Percentiles rank a stretch among this genome's conserved stretches.
Evolutionary conservation across 1,140 invertebrate genomes (phyloP).

Genomic region (Stegodyphus dumicola): DNA sequence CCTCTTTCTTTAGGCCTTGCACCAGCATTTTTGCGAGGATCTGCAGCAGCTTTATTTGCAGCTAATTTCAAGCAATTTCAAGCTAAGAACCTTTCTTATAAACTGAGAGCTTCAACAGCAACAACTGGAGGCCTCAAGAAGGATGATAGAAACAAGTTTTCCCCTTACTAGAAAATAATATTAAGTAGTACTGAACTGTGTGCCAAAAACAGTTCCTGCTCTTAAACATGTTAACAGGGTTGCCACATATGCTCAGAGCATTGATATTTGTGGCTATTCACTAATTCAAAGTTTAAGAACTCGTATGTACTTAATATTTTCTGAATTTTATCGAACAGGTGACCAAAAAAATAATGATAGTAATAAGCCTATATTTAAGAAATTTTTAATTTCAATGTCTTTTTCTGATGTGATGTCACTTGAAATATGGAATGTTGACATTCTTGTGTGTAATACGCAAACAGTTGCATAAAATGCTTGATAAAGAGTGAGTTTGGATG

Average conservation of each 20-base stretch:
- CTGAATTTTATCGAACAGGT: not conserved
- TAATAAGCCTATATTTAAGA: too few species aligned
- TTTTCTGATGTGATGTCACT: too few species aligned
- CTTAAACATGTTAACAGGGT: not conserved
- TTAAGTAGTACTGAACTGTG: not conserved
- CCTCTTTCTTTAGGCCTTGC: slow-evolving; percentile 22
- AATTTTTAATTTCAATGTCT: too few species aligned
- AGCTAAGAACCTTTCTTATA: slow-evolving; percentile 35
- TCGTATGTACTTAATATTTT: slow-evolving; percentile 14
- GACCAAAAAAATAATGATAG: not conserved
- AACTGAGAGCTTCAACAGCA: slow-evolving; percentile 19
- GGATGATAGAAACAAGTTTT: slow-evolving; percentile 34
- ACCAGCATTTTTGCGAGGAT: slow-evolving; percentile 29
- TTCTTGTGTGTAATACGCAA: too few species aligned
- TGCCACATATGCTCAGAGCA: not conserved
- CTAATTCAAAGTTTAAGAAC: slow-evolving; percentile 31
- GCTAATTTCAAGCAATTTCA: slow-evolving; percentile 51
- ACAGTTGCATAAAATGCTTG: too few species aligned
- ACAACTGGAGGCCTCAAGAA: slow-evolving; percentile 22
- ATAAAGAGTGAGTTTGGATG: too few species aligned
- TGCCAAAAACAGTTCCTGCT: slow-evolving; percentile 21
- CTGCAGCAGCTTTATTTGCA: slow-evolving; percentile 43
- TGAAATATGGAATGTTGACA: too few species aligned
- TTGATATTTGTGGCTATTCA: not conserved
- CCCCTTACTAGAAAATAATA: slow-evolving; percentile 18